Conservation (phyloP, 2,797 vertebrate genomes). For the Phoebastria nigripes region DNA sequence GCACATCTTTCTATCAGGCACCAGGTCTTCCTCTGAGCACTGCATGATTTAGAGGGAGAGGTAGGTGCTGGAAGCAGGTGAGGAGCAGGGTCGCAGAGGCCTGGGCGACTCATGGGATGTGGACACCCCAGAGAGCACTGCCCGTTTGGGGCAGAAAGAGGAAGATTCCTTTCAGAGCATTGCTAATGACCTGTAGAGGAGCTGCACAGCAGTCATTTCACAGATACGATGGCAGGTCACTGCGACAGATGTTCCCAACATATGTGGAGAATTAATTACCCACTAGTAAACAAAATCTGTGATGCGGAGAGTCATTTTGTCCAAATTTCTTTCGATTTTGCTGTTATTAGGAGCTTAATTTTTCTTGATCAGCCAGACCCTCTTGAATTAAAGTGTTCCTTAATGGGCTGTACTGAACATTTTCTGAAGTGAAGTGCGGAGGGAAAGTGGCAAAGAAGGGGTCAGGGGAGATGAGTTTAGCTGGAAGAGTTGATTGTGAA, state of each 20-base stretch:
- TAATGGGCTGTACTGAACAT: slow-evolving; percentile 72
- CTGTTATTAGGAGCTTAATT: slow-evolving; percentile 92
- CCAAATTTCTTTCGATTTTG: slow-evolving; percentile 91
- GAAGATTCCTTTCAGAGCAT: slow-evolving; percentile 74
- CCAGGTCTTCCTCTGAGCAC: not conserved
- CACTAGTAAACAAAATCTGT: slow-evolving; percentile 99
- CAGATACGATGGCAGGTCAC: slow-evolving; percentile 96
- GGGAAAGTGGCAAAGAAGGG: not conserved
- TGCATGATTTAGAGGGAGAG: not conserved
- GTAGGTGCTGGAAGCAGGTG: not conserved
- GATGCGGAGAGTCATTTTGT: slow-evolving; percentile 94
- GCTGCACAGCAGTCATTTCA: slow-evolving; percentile 90
- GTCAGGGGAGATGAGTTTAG: slow-evolving; percentile 61
- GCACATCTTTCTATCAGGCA: not conserved
- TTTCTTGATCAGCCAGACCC: slow-evolving; percentile 90
- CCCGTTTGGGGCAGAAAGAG: slow-evolving; percentile 40
- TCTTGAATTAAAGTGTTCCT: slow-evolving; percentile 77
- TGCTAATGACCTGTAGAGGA: slow-evolving; percentile 88
- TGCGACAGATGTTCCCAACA: slow-evolving; percentile 98
- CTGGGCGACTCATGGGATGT: not conserved
- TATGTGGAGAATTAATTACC: slow-evolving; percentile 99
- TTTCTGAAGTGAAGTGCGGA: slow-evolving; percentile 57
- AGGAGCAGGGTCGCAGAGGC: not conserved
- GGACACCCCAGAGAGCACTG: not conserved
- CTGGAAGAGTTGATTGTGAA: slow-evolving; percentile 76